phyloP scores from a whole-genome alignment of 2,113 vertebrate genomes.

The Uria lomvia region DNA sequence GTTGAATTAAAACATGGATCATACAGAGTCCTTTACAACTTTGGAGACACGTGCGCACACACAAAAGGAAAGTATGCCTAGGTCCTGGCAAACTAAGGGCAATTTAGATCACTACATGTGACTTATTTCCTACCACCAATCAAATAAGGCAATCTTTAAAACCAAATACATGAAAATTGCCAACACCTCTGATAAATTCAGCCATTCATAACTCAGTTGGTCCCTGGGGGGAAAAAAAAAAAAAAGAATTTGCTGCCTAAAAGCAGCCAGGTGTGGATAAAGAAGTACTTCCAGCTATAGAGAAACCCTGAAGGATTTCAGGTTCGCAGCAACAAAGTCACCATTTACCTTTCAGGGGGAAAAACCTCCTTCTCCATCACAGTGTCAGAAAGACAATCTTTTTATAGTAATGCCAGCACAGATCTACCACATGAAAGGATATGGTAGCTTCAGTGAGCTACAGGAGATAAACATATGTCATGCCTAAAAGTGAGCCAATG shows the following conservation, averaged over 20 bases:
- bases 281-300: not conserved
- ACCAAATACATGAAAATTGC: not conserved
- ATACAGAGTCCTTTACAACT: not conserved
- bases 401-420: not conserved
- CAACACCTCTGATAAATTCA: not conserved
- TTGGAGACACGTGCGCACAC: not conserved
- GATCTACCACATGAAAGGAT: not conserved
- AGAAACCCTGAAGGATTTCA: not conserved
- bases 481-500: not conserved
- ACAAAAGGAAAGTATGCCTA: not conserved
- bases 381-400: not conserved
- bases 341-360: not conserved
- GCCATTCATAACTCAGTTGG: not conserved
- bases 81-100: not conserved
- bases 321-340: not conserved
- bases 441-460: not conserved
- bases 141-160: not conserved
- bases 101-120: not conserved
- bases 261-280: not conserved
- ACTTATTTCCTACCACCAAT: not conserved
- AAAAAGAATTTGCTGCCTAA: not conserved
- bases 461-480: not conserved
- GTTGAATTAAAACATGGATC: not conserved
- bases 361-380: not conserved
- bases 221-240: not conserved